phyloP scores from a whole-genome alignment of 1,140 invertebrate genomes.

The Macrosteles quadrilineatus region DNA sequence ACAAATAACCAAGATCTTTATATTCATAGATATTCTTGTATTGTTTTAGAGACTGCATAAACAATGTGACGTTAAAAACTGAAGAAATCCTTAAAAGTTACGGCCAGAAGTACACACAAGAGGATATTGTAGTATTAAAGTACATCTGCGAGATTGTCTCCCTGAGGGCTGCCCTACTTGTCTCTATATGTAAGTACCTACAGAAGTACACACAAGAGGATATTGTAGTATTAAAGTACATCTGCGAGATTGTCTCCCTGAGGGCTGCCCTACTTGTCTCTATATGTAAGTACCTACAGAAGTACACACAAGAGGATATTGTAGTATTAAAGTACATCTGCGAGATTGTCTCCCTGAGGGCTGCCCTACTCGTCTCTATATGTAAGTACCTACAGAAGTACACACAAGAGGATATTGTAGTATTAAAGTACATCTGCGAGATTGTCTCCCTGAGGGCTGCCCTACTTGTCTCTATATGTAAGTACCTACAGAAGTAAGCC shows the following conservation, averaged over 20 bases:
- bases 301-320: too few relatives aligned
- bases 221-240: conserved; percentile 72
- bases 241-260: conserved; percentile 72
- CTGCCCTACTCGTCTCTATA: too few relatives aligned
- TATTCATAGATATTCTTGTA: conserved; percentile 23
- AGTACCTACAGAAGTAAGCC: too few relatives aligned
- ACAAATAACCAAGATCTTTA: too few relatives aligned
- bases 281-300: conserved; percentile 64
- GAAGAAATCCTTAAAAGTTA: conserved; percentile 53
- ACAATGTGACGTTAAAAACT: conserved; percentile 49
- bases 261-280: conserved; percentile 81
- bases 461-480: too few relatives aligned
- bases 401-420: too few relatives aligned
- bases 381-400: too few relatives aligned
- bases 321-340: too few relatives aligned
- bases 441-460: too few relatives aligned
- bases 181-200: conserved; percentile 71
- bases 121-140: conserved; percentile 72
- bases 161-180: conserved; percentile 76
- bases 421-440: too few relatives aligned
- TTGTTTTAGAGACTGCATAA: conserved; percentile 52
- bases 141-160: conserved; percentile 75
- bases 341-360: too few relatives aligned
- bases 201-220: conserved; percentile 64
- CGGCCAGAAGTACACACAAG: conserved; percentile 53